Evolutionary conservation across 2,888 invertebrate genomes (phyloP).

Genomic region (Clepsis dumicolana): DNA sequence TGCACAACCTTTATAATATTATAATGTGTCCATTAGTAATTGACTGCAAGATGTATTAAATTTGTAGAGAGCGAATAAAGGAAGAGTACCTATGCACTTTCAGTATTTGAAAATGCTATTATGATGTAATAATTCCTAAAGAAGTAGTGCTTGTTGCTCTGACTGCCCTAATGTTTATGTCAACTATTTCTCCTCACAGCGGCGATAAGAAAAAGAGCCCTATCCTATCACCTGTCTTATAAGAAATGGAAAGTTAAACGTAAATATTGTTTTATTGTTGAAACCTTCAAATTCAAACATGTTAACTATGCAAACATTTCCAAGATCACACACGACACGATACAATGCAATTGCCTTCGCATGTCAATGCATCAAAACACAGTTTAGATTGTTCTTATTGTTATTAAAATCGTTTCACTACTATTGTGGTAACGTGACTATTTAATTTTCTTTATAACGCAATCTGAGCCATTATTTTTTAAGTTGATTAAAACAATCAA

Average conservation of each 20-base stretch:
- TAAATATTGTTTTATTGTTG: background rate
- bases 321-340: conserved; percentile 29
- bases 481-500: conserved; percentile 39
- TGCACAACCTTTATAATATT: conserved; percentile 14
- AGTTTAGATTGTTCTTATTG: conserved; percentile 58
- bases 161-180: no score
- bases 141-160: no score
- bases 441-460: conserved; percentile 50
- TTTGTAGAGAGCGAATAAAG: background rate
- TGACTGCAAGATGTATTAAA: background rate
- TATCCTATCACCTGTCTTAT: no score
- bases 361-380: conserved; percentile 50
- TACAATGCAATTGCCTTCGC: conserved; percentile 13
- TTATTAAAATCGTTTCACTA: conserved; percentile 35
- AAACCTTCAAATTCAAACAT: conserved; percentile 18
- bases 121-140: no score
- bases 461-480: conserved; percentile 41
- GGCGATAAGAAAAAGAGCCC: no score
- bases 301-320: conserved; percentile 14
- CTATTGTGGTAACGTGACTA: conserved; percentile 51
- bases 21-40: background rate
- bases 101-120: no score
- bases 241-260: no score
- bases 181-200: no score
- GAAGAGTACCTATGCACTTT: no score